Evolutionary conservation across 1,140 invertebrate species (phyloP).

Genomic region (Drosophila miranda): DNA sequence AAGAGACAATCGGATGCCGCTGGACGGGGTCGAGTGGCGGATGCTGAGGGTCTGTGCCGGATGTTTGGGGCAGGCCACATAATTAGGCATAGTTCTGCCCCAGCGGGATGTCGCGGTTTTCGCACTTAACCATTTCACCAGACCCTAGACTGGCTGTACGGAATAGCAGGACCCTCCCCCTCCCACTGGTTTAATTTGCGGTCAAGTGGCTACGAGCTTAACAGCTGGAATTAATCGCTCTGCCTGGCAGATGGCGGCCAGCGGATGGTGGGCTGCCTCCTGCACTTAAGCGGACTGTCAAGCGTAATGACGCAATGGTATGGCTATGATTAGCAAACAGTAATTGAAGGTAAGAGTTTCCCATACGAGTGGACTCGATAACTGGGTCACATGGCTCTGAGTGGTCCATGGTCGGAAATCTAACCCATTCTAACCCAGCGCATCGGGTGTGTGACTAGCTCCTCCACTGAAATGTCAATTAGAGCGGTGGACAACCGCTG

Average conservation of each 20-base stretch:
- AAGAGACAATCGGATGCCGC: constrained; percentile 28
- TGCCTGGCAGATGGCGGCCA: neutral
- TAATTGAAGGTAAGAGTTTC: constrained; percentile 50
- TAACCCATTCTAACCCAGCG: neutral
- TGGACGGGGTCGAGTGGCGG: constrained; percentile 8
- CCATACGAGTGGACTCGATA: constrained; percentile 19
- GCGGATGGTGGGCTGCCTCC: constrained; percentile 8
- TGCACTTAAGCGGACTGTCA: constrained; percentile 44
- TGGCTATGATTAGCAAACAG: constrained; percentile 49
- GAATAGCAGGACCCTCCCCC: neutral
- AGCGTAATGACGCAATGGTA: constrained; percentile 37
- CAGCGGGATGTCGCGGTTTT: constrained; percentile 20
- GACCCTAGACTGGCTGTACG: neutral
- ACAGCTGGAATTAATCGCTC: constrained; percentile 33
- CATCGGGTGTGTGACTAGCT: constrained; percentile 45
- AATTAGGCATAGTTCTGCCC: constrained; percentile 11
- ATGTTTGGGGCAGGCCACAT: constrained; percentile 4
- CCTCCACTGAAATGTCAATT: constrained; percentile 49
- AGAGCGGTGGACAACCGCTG: neutral
- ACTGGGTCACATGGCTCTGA: constrained; percentile 45
- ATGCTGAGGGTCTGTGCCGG: constrained; percentile 16
- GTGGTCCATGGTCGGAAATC: constrained; percentile 6
- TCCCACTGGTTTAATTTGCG: constrained; percentile 33
- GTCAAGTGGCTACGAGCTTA: constrained; percentile 30
- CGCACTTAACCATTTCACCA: constrained; percentile 1